Conservation (phyloP, 2,888 invertebrate genomes). For the Nemotelus nigrinus region DNA sequence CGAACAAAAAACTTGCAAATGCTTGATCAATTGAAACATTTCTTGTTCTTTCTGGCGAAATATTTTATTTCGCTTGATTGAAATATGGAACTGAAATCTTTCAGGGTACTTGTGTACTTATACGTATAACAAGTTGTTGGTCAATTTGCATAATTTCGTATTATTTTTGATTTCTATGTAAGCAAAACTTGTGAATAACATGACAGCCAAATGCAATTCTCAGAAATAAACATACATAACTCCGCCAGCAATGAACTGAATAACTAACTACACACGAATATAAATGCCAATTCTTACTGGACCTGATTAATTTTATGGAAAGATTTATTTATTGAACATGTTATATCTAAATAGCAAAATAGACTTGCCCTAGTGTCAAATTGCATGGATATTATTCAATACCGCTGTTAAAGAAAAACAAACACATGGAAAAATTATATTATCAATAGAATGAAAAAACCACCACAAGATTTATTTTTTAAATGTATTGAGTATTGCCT, state of each 20-base stretch:
- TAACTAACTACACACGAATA: conserved; percentile 10
- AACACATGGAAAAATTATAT: conserved; percentile 5
- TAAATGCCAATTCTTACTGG: conserved; percentile 41
- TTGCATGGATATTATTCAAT: conserved; percentile 13
- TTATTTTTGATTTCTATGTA: too few relatives aligned
- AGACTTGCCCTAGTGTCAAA: conserved; percentile 41
- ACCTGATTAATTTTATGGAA: conserved; percentile 41
- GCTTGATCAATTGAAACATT: too few relatives aligned
- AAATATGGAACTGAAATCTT: too few relatives aligned
- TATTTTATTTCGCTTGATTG: too few relatives aligned
- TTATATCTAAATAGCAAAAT: conserved; percentile 31
- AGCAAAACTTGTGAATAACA: not conserved
- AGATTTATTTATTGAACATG: conserved; percentile 24
- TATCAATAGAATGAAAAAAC: conserved; percentile 11
- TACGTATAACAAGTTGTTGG: too few relatives aligned
- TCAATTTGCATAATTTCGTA: too few relatives aligned
- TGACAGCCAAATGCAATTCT: conserved; percentile 37
- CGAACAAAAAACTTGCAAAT: too few relatives aligned
- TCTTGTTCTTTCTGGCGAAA: too few relatives aligned
- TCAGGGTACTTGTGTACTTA: too few relatives aligned
- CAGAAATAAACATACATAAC: conserved; percentile 1
- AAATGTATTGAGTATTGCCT: not conserved
- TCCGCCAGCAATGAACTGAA: conserved; percentile 1
- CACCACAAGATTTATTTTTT: conserved; percentile 34
- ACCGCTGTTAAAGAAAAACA: conserved; percentile 18